A percentile compares a stretch with the other conserved stretches of the same genome.
Conservation (phyloP, 2,113 vertebrate species). For the Pseudois nayaur region DNA sequence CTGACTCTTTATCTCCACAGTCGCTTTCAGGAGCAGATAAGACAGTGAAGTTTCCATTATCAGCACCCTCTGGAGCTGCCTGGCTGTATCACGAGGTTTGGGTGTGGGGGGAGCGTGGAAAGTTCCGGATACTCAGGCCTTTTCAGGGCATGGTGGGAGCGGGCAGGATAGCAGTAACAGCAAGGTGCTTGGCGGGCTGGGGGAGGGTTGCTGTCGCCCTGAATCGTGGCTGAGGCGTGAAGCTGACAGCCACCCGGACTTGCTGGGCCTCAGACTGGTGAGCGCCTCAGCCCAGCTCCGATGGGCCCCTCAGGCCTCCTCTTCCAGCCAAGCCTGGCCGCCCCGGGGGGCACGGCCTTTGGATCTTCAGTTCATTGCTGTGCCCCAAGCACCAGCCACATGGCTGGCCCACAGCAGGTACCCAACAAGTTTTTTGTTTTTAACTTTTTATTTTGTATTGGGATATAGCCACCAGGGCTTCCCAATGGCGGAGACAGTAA, state of each 20-base stretch:
- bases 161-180: not conserved
- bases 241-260: fast-evolving
- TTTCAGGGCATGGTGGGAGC: not conserved
- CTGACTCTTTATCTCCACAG: not conserved
- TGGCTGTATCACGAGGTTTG: not conserved
- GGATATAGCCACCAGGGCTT: not conserved
- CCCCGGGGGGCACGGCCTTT: fast-evolving
- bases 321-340: not conserved
- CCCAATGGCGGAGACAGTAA: not conserved
- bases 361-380: not conserved
- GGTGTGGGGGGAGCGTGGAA: not conserved
- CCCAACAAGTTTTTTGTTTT: not conserved
- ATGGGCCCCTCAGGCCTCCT: not conserved
- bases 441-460: not conserved
- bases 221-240: fast-evolving
- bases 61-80: not conserved
- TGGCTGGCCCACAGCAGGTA: not conserved
- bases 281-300: not conserved
- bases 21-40: not conserved
- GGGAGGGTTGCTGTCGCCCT: not conserved
- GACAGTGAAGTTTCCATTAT: not conserved
- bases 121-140: not conserved
- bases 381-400: not conserved
- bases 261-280: not conserved
- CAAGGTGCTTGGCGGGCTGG: not conserved